These are phyloP conservation scores for Prochilodus magdalenae DNA, from an alignment of 2,113 vertebrate species.

Conservation along the genomic window DNA sequence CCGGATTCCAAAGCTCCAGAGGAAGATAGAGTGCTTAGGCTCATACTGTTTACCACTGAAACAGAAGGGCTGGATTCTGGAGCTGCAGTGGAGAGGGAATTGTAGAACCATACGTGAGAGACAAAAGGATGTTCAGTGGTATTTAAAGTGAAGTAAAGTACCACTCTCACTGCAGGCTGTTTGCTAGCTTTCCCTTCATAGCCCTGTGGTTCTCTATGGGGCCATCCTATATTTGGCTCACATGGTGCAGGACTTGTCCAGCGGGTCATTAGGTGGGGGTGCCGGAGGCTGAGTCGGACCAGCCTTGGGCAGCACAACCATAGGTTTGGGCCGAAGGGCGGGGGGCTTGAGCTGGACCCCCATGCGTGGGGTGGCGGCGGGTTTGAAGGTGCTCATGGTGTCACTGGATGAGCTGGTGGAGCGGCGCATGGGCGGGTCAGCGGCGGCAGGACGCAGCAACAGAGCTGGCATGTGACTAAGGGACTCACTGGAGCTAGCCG, in stretches of 20 bases:
- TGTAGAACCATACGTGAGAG: not conserved
- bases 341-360: slow-evolving; percentile 96
- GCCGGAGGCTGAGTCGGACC: slow-evolving; percentile 83
- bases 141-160: not conserved
- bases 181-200: not conserved
- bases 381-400: slow-evolving; percentile 96
- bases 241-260: slow-evolving; percentile 99
- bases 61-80: not conserved
- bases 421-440: slow-evolving; percentile 87
- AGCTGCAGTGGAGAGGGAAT: not conserved
- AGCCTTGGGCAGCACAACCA: slow-evolving; percentile 88
- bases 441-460: slow-evolving; percentile 73
- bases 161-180: not conserved
- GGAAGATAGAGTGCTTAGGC: slow-evolving; percentile 5
- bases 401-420: slow-evolving; percentile 94
- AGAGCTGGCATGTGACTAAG: slow-evolving; percentile 87
- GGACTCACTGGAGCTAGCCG: slow-evolving; percentile 83
- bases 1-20: not conserved
- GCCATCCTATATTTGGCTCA: slow-evolving; percentile 64
- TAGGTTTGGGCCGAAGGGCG: slow-evolving; percentile 92
- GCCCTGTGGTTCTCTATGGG: not conserved
- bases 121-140: not conserved
- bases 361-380: slow-evolving; percentile 91
- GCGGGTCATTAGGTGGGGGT: slow-evolving; percentile 84
- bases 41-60: slow-evolving; percentile 13